These are phyloP conservation scores for Acrocephalus kingi DNA, from an alignment of 2,113 vertebrate genomes.

Conservation along the genomic window DNA sequence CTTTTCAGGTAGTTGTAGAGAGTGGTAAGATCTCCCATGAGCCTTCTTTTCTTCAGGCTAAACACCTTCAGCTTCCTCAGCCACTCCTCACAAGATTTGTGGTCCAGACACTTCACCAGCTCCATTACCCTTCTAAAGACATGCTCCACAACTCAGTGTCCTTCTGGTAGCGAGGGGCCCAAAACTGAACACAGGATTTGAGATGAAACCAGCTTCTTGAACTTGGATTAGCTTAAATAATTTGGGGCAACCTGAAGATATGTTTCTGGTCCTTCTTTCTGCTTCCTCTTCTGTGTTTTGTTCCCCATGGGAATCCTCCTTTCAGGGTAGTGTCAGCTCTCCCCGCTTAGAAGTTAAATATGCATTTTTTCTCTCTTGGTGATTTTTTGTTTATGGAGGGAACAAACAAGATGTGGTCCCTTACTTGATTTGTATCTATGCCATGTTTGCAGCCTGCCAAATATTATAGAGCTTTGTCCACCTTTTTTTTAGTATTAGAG, in stretches of 20 bases:
- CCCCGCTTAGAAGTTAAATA: rapidly evolving
- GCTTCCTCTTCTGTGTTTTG: background rate
- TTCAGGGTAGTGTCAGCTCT: background rate
- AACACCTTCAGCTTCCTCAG: background rate
- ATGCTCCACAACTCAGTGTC: background rate
- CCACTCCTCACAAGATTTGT: background rate
- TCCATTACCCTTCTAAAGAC: background rate
- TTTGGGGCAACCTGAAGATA: background rate
- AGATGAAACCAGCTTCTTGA: background rate
- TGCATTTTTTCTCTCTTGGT: background rate
- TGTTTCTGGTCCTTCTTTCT: background rate
- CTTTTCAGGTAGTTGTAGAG: background rate
- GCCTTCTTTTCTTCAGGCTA: background rate
- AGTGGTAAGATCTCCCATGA: background rate
- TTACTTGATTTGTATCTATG: background rate
- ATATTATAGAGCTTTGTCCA: background rate
- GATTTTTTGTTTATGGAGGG: background rate
- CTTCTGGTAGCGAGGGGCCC: background rate
- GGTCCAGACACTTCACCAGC: background rate
- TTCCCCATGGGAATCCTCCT: background rate
- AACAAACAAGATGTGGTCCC: background rate
- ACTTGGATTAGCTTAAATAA: background rate
- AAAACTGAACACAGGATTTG: background rate
- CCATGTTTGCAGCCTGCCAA: background rate
- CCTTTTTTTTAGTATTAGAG: background rate